Percentiles rank a stretch among this genome's conserved stretches.
These are phyloP conservation scores for Parauchenoglanis punctatus DNA, from an alignment of 2,797 vertebrate genomes.

Conservation along the genomic window DNA sequence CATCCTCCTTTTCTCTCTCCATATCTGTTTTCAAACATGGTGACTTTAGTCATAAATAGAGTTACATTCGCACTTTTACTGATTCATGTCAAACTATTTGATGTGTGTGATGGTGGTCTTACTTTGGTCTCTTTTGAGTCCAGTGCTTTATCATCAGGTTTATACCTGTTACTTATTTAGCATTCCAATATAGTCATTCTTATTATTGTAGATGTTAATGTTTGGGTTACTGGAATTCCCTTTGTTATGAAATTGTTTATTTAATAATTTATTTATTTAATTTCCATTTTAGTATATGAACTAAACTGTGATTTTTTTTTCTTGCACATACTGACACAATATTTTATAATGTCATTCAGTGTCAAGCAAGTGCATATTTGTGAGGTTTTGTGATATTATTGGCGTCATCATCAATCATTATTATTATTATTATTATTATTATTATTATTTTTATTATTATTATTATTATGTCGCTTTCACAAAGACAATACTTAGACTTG, in stretches of 20 bases:
- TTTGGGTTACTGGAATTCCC: conserved; percentile 70
- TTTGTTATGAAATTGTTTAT: conserved; percentile 55
- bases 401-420: neutral
- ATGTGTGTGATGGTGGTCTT: conserved; percentile 74
- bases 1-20: conserved; percentile 54
- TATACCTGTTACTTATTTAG: conserved; percentile 71
- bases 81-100: conserved; percentile 67
- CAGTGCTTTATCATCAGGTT: conserved; percentile 68
- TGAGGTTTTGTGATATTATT: conserved; percentile 55
- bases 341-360: conserved; percentile 65
- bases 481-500: conserved; percentile 68
- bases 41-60: conserved; percentile 71
- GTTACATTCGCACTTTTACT: conserved; percentile 69
- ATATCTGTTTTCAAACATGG: conserved; percentile 63
- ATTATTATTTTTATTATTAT: conserved; percentile 44
- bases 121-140: conserved; percentile 65
- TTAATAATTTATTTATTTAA: conserved; percentile 57
- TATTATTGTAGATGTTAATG: conserved; percentile 71
- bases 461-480: conserved; percentile 34
- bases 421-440: conserved; percentile 46
- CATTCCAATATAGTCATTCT: conserved; percentile 73
- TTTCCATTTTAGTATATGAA: conserved; percentile 54
- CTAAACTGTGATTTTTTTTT: conserved; percentile 58
- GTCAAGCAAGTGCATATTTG: conserved; percentile 67
- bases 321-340: conserved; percentile 65